Percentiles rank a stretch among this genome's conserved stretches.
phyloP scores from a whole-genome alignment of 2,888 invertebrate species.

The Microctonus brassicae region DNA sequence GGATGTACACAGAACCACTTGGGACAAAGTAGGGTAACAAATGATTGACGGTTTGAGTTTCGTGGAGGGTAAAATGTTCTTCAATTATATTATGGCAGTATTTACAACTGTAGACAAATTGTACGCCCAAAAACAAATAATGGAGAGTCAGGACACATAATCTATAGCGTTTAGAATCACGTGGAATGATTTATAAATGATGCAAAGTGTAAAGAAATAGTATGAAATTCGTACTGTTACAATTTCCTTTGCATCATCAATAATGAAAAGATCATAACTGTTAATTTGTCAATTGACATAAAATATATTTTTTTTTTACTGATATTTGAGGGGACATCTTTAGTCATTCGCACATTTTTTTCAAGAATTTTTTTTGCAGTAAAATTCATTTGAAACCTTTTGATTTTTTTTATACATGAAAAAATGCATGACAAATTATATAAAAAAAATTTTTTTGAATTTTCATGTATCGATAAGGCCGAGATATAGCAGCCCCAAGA shows the following conservation, averaged over 20 bases:
- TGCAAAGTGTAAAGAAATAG: neutral
- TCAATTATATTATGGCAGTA: neutral
- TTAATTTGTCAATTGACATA: too few relatives aligned
- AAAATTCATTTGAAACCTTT: too few relatives aligned
- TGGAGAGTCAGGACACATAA: neutral
- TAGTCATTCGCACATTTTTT: too few relatives aligned
- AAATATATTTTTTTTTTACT: too few relatives aligned
- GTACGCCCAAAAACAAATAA: neutral
- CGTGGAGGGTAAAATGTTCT: neutral
- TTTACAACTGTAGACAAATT: neutral
- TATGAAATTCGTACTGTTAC: neutral
- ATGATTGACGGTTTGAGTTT: neutral
- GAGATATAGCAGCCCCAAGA: too few relatives aligned
- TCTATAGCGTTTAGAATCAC: neutral
- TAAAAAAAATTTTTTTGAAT: too few relatives aligned
- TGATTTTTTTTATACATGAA: too few relatives aligned
- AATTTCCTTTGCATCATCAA: slow-evolving; percentile 18
- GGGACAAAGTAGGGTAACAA: neutral
- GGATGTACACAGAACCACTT: neutral
- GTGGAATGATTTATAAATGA: slow-evolving; percentile 20
- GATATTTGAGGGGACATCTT: too few relatives aligned
- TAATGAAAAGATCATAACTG: too few relatives aligned
- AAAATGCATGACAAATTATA: too few relatives aligned
- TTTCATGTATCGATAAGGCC: too few relatives aligned
- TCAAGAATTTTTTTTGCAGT: too few relatives aligned